A percentile compares a stretch with the other conserved stretches of the same genome.
Evolutionary conservation across 2,888 invertebrate species (phyloP).

Genomic region (Heliconius erato): DNA sequence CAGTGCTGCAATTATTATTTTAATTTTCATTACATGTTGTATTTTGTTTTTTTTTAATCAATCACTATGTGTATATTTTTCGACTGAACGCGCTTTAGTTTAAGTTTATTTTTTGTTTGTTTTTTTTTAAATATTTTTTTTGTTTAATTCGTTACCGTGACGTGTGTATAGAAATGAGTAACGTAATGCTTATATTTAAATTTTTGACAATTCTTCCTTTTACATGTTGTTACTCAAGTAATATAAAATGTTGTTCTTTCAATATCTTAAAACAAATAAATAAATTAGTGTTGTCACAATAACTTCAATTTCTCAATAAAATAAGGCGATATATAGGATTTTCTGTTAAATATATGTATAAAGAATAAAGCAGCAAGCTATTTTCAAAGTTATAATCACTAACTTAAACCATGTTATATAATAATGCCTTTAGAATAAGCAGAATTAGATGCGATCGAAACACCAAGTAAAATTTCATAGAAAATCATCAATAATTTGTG

Average conservation of each 20-base stretch:
- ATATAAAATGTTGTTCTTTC: neutral
- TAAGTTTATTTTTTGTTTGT: conserved; percentile 63
- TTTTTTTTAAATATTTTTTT: conserved; percentile 43
- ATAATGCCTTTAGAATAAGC: neutral
- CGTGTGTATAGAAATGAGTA: neutral
- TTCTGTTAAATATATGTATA: no score
- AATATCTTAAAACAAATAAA: no score
- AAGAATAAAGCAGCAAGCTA: no score
- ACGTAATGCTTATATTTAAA: conserved; percentile 5
- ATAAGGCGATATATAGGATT: neutral
- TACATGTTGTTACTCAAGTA: neutral
- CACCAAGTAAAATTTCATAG: neutral
- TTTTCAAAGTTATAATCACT: neutral
- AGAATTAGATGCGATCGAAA: neutral
- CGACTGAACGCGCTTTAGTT: conserved; percentile 57
- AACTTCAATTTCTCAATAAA: neutral
- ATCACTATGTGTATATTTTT: conserved; percentile 58
- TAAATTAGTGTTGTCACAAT: neutral
- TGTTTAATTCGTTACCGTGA: conserved; percentile 15
- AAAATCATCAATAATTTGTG: conserved; percentile 1
- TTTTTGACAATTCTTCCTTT: neutral
- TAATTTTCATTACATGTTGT: conserved; percentile 50
- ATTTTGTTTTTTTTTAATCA: conserved; percentile 54
- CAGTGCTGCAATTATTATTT: conserved; percentile 29
- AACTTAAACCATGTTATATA: neutral